Evolutionary conservation across 2,113 vertebrate species (phyloP), one percentile per base, ranked within the genome.

Genomic region (Riparia riparia): DNA sequence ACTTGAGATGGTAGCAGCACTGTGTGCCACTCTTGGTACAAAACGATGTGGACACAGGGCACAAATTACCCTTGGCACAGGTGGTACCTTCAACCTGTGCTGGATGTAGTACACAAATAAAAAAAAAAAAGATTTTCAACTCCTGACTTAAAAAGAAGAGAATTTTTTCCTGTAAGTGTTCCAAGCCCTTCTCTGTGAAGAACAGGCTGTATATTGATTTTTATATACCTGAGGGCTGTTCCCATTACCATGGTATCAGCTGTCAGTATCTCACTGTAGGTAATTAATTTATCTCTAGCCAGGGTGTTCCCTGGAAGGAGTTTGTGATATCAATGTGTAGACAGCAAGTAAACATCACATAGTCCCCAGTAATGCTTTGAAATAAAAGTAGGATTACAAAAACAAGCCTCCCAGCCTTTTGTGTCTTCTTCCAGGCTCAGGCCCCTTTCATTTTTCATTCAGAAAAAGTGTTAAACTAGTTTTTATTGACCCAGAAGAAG

Each of bases 1-100:
- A 1, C 20, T 24, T 26, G 3, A 17, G 42, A 26, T 34, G 47
- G n/a, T 17, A 32, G 60, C 42, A 66, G 45, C 17, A 6, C 26
- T 12, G 22, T 10, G 15, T 72, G 7, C 29, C 12, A 1, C 68
- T 61, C 1, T 11, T 25, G 25, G 37, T 44, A 21, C 1, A 1
- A 31, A 41, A 70, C 44, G 20, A 1, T 0, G 0, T 20, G 57
- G 56, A 34, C 50, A 11, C 3, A 7, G 25, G 28, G 8, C 42
- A 41, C 21, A 50, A 47, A 34, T 53, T 5, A 15, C 15, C 41
- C 50, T 58, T 51, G 61, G 28, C 47, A 45, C 3, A 47, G 57
- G 9, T 31, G 70, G 9, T 32, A 17, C 24, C 45, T 58, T 47
- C 56, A 54, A 4, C 39, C 20, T 8, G 1, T 61, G 86, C 37